phyloP scores from a whole-genome alignment of 2,888 invertebrate species.

The Endotricha flammealis region DNA sequence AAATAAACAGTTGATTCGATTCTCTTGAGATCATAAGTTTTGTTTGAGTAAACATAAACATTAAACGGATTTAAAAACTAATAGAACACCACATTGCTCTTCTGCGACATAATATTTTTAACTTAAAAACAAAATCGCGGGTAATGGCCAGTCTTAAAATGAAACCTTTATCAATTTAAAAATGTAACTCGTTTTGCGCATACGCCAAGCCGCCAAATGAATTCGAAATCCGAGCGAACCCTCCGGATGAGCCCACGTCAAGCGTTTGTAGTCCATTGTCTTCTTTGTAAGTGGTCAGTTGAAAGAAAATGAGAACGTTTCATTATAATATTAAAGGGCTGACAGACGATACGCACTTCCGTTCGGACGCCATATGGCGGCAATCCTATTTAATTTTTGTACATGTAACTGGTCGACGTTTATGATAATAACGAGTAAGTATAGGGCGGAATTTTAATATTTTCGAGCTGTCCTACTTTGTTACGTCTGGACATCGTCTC shows the following conservation, averaged over 20 bases:
- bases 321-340: conserved; percentile 69
- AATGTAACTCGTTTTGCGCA: conserved; percentile 16
- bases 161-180: conserved; percentile 14
- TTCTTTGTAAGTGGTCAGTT: conserved; percentile 71
- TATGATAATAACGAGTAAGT: conserved; percentile 38
- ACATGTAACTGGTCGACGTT: conserved; percentile 34
- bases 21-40: no score
- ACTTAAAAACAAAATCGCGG: no score
- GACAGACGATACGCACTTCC: conserved; percentile 75
- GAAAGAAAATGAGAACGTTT: conserved; percentile 65
- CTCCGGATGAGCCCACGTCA: conserved; percentile 62
- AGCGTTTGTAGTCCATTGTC: conserved; percentile 60
- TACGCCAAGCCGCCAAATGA: conserved; percentile 29
- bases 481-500: not conserved
- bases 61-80: no score
- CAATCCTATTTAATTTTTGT: conserved; percentile 48
- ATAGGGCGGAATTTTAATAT: conserved; percentile 22
- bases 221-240: conserved; percentile 39
- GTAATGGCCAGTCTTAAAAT: conserved; percentile 1
- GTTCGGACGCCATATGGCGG: conserved; percentile 64
- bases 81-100: no score
- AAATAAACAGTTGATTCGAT: no score
- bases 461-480: conserved; percentile 10
- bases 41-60: no score
- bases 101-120: no score